Percentiles rank a stretch among this genome's conserved stretches.
Evolutionary conservation across 2,113 vertebrate genomes (phyloP).

Genomic region (Corythornis vintsioides): DNA sequence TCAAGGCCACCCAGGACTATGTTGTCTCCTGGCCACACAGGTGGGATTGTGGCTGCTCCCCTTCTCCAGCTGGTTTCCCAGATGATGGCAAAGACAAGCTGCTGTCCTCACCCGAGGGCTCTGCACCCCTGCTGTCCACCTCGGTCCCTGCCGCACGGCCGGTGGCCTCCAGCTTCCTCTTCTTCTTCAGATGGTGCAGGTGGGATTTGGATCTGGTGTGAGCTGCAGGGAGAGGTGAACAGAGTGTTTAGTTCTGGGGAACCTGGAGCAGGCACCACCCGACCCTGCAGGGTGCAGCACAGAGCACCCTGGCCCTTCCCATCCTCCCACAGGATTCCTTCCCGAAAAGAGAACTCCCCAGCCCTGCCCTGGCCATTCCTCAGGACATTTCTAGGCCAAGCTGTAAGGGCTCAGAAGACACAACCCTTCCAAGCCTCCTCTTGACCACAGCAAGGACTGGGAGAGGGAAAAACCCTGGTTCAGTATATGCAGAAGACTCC

Average conservation of each 20-base stretch:
- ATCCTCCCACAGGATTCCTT: not conserved
- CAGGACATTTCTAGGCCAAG: not conserved
- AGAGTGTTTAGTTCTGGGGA: not conserved
- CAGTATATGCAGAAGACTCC: not conserved
- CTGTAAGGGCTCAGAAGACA: accelerated
- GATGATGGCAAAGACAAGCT: not conserved
- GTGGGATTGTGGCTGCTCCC: not conserved
- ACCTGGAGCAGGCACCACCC: not conserved
- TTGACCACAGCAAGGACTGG: not conserved
- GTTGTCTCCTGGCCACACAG: not conserved
- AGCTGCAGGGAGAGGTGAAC: constrained; percentile 74
- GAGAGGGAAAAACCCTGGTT: not conserved
- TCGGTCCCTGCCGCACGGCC: not conserved
- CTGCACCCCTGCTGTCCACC: not conserved
- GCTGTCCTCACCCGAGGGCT: not conserved
- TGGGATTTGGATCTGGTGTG: constrained; percentile 93
- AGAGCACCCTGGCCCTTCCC: not conserved
- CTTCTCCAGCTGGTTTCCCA: not conserved
- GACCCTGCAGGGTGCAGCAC: accelerated
- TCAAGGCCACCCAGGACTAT: not conserved
- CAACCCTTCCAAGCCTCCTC: not conserved
- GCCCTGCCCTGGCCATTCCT: not conserved
- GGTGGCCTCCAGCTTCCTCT: constrained; percentile 70
- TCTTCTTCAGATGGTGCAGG: constrained; percentile 85
- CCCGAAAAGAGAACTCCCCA: not conserved